Evolutionary conservation across 2,113 vertebrate genomes (phyloP), one percentile per base, ranked within the genome.

Genomic region (Collichthys lucidus): DNA sequence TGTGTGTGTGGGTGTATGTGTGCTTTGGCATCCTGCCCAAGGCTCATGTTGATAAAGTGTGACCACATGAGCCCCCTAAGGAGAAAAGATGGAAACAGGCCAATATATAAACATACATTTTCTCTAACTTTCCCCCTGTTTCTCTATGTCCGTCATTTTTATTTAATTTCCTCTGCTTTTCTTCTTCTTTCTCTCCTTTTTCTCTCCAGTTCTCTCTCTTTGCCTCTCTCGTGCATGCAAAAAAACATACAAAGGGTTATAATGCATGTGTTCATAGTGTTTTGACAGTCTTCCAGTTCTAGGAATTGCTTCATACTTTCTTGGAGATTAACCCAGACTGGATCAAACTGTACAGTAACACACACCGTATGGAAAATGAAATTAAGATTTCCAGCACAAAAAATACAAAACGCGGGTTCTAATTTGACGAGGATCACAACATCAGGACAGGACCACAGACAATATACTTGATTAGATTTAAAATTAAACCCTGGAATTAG

Each of bases 11-110:
- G 76, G 55, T 74, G 64, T 67, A 62, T 86, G 85, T 90, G 82
- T 91, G 49, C 79, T 59, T 91, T 93, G 91, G 90, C 72, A 0
- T 15, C n/a, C n/a, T 47, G 77, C 86, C 89, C 68, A 75, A 72
- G 59, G 69, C 86, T 91, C 75, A 92, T 89, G 91, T 92, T 91
- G 91, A 92, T 90, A 85, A 90, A 94, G 78, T 92, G 88, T 86
- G 83, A 87, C 86, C 82, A 66, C 66, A 74, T 42, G 65, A 79
- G 60, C 81, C 81, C 80, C 90, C 31, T 69, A 46, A 77, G 49
- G 47, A 78, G 73, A 71, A 89, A 82, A 64, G 31, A 69, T 82
- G 83, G 87, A 86, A 70, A 31, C n/a, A 31, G 31, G 82, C 85
- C 89, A 87, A 80, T 49, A 17, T 52, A 72, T 72, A 56, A 52